A percentile compares a stretch with the other conserved stretches of the same genome.
phyloP scores from a whole-genome alignment of 2,113 vertebrate genomes.

The Ictalurus furcatus region DNA sequence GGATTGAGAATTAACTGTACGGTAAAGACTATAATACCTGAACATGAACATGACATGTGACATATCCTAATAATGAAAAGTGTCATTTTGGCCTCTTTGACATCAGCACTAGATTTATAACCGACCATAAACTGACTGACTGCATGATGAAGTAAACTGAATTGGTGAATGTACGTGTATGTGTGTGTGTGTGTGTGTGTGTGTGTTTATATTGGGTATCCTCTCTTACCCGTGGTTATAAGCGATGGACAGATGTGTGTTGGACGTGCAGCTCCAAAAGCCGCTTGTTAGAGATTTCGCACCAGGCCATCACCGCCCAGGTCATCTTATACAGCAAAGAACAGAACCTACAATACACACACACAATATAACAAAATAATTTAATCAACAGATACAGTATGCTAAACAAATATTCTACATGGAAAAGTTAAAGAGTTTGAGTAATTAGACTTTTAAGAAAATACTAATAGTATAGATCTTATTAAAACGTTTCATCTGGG shows the following conservation, averaged over 20 bases:
- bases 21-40: not conserved
- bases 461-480: not conserved
- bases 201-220: not conserved
- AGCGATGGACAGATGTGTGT: slow-evolving; percentile 86
- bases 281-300: slow-evolving; percentile 63
- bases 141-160: not conserved
- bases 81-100: not conserved
- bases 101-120: not conserved
- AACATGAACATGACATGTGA: not conserved
- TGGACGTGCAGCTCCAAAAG: slow-evolving; percentile 72
- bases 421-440: not conserved
- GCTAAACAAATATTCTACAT: not conserved
- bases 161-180: slow-evolving; percentile 16
- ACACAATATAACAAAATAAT: slow-evolving; percentile 1
- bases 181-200: not conserved
- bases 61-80: not conserved
- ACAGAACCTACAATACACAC: slow-evolving; percentile 24
- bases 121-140: not conserved
- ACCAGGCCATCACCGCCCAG: slow-evolving; percentile 51
- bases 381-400: not conserved
- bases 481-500: not conserved
- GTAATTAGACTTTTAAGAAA: not conserved
- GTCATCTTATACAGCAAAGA: slow-evolving; percentile 51
- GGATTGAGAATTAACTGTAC: not conserved
- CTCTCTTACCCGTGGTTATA: slow-evolving; percentile 84